phyloP scores from a whole-genome alignment of 2,888 invertebrate genomes.

The Nemapogon koenigi region DNA sequence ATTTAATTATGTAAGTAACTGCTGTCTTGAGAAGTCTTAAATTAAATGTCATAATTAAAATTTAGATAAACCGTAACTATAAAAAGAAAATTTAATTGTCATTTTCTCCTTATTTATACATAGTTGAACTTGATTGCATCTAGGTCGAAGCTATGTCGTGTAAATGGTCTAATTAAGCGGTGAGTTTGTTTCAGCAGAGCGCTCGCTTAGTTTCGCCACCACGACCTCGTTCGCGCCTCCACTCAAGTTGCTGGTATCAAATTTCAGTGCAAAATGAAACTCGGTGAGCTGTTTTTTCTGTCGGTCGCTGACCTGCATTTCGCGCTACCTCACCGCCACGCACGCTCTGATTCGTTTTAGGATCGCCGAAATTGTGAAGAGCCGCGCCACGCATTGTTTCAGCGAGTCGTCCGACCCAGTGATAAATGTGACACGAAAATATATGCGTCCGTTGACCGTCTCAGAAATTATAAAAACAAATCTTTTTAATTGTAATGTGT shows the following conservation, averaged over 20 bases:
- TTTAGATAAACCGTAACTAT: too few relatives aligned
- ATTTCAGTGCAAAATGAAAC: slow-evolving; percentile 30
- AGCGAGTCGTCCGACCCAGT: slow-evolving; percentile 21
- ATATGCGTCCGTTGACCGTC: slow-evolving; percentile 31
- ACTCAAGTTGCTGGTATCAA: slow-evolving; percentile 14
- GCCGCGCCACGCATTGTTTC: slow-evolving; percentile 24
- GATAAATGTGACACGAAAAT: slow-evolving; percentile 31
- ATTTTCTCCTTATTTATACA: too few relatives aligned
- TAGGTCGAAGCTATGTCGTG: too few relatives aligned
- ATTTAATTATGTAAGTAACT: too few relatives aligned
- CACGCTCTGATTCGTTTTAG: slow-evolving; percentile 21
- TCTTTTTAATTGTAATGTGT: too few relatives aligned
- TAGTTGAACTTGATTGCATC: too few relatives aligned
- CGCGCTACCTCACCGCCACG: slow-evolving; percentile 21
- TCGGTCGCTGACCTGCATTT: slow-evolving; percentile 42
- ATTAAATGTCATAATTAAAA: too few relatives aligned
- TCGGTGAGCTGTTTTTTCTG: slow-evolving; percentile 25
- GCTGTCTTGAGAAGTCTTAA: too few relatives aligned
- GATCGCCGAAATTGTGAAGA: slow-evolving; percentile 24
- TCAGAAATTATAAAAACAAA: too few relatives aligned
- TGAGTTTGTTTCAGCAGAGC: neutral
- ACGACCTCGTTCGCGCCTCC: slow-evolving; percentile 7
- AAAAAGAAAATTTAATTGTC: too few relatives aligned
- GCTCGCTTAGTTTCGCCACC: slow-evolving; percentile 1
- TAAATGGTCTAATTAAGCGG: neutral